A percentile compares a stretch with the other conserved stretches of the same genome.
phyloP scores from a whole-genome alignment of 1,140 invertebrate species.

The Drosophila tropicalis region DNA sequence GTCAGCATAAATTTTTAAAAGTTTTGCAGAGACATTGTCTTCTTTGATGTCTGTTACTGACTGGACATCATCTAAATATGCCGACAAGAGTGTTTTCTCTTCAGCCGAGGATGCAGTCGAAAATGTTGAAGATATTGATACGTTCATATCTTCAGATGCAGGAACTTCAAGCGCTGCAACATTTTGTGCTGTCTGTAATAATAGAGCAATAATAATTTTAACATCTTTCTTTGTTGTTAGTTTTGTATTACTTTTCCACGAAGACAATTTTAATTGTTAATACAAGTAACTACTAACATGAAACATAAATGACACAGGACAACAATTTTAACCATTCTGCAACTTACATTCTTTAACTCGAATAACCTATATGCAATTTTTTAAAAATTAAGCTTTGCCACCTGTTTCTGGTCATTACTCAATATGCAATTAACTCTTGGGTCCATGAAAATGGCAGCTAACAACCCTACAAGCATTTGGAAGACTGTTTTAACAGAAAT shows the following conservation, averaged over 20 bases:
- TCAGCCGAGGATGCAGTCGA: constrained; percentile 3
- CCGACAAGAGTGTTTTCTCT: constrained; percentile 18
- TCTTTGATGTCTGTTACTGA: constrained; percentile 14
- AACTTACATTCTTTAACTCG: constrained; percentile 26
- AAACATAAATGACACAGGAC: constrained; percentile 16
- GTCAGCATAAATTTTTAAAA: constrained; percentile 25
- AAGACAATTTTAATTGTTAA: constrained; percentile 20
- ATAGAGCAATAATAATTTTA: constrained; percentile 18
- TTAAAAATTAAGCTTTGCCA: constrained; percentile 35
- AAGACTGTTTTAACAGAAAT: too few species aligned
- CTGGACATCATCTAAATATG: constrained; percentile 30
- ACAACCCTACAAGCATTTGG: too few species aligned
- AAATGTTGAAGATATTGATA: constrained; percentile 7
- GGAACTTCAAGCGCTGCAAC: neutral
- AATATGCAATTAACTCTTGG: constrained; percentile 30
- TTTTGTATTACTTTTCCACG: constrained; percentile 11
- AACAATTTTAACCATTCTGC: constrained; percentile 12
- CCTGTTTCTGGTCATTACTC: constrained; percentile 19
- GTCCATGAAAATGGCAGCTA: constrained; percentile 36
- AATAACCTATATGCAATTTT: constrained; percentile 31
- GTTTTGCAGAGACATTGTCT: constrained; percentile 26
- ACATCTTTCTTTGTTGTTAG: constrained; percentile 14
- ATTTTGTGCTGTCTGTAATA: constrained; percentile 21
- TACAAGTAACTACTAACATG: constrained; percentile 9
- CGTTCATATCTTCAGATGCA: constrained; percentile 8